Evolutionary conservation across 2,888 invertebrate species (phyloP).

Genomic region (Trissoscelio sp.): DNA sequence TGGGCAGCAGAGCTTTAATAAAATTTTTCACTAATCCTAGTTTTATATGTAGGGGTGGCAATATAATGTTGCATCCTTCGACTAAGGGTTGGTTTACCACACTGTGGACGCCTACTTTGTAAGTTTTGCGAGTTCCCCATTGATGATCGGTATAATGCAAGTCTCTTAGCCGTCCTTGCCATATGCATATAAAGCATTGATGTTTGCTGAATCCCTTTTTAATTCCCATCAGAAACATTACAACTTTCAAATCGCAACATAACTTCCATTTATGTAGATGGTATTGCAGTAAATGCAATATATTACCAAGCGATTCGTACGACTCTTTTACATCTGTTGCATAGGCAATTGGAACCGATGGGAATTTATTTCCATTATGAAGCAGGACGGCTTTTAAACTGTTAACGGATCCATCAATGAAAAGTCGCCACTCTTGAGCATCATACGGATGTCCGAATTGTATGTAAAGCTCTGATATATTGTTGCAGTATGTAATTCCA

Average conservation of each 20-base stretch:
- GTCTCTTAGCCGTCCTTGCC: conserved; percentile 12
- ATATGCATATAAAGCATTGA: conserved; percentile 23
- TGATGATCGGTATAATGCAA: conserved; percentile 17
- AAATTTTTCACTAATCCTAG: conserved; percentile 46
- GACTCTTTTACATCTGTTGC: background rate
- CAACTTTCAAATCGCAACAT: conserved; percentile 24
- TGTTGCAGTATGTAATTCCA: conserved; percentile 7
- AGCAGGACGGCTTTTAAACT: conserved; percentile 44
- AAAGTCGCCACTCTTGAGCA: conserved; percentile 33
- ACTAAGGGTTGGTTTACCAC: background rate
- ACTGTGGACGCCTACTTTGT: background rate
- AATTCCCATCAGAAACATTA: conserved; percentile 1
- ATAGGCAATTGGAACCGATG: conserved; percentile 25
- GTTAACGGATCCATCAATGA: conserved; percentile 36
- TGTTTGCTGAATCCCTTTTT: conserved; percentile 8
- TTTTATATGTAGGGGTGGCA: conserved; percentile 59
- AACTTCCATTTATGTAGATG: background rate
- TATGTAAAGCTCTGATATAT: background rate
- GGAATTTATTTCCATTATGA: conserved; percentile 40
- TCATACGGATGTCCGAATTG: background rate
- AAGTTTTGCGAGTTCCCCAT: conserved; percentile 12
- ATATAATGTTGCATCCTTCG: conserved; percentile 4
- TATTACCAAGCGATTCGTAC: background rate
- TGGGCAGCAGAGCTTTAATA: conserved; percentile 37
- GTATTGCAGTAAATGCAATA: conserved; percentile 6